Percentiles rank a stretch among this genome's conserved stretches.
These are phyloP conservation scores for Pantherophis guttatus DNA, from an alignment of 2,113 vertebrate species.

Conservation along the genomic window DNA sequence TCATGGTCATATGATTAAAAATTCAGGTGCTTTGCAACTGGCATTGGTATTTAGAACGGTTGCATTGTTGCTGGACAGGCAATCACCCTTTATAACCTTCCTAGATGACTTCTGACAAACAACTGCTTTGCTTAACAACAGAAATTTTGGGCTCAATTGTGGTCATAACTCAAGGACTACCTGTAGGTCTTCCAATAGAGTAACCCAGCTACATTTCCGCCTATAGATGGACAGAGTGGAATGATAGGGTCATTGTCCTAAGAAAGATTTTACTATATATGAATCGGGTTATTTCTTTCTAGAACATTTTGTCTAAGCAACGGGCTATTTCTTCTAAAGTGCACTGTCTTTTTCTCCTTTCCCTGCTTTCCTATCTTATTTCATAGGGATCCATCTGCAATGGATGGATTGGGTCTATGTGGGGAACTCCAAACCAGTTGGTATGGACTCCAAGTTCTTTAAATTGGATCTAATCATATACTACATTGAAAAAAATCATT, in stretches of 20 bases:
- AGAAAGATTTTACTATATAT: background rate
- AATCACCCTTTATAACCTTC: background rate
- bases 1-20: background rate
- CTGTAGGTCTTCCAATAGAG: background rate
- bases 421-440: background rate
- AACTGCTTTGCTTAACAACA: background rate
- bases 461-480: background rate
- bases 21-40: background rate
- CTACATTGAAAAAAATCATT: background rate
- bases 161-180: background rate
- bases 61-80: fast-evolving
- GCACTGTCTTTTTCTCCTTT: background rate
- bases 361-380: background rate
- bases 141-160: background rate
- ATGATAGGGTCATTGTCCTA: background rate
- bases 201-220: background rate
- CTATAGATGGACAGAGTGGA: background rate
- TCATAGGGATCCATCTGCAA: background rate
- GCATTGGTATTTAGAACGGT: background rate
- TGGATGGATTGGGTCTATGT: background rate
- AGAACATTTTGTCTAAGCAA: background rate
- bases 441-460: background rate
- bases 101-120: background rate
- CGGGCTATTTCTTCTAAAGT: background rate
- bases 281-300: background rate